Evolutionary conservation across 2,888 invertebrate species (phyloP).

Genomic region (Lepetodrilus schrolli): DNA sequence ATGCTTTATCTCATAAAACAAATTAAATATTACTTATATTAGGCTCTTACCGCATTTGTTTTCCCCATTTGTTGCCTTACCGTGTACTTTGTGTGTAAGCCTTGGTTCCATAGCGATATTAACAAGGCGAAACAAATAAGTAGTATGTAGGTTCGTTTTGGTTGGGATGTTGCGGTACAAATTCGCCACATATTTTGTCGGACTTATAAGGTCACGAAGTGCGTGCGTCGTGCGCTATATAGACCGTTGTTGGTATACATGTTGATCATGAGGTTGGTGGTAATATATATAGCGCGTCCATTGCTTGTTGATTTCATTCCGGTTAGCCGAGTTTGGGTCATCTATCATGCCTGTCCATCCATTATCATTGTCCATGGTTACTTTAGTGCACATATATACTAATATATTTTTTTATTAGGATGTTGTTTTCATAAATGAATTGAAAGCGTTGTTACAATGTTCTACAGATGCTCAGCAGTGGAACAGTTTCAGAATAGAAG

Average conservation of each 20-base stretch:
- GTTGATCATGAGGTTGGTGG: background rate
- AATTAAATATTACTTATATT: no score
- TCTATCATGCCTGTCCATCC: background rate
- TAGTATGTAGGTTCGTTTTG: background rate
- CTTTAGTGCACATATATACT: no score
- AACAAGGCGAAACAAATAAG: slow-evolving; percentile 13
- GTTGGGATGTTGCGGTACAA: background rate
- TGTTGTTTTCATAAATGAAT: no score
- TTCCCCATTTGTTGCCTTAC: background rate
- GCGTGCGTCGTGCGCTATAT: slow-evolving; percentile 10
- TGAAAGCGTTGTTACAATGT: no score
- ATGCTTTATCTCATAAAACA: no score
- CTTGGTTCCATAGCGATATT: slow-evolving; percentile 4
- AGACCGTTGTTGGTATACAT: background rate
- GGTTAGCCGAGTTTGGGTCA: background rate
- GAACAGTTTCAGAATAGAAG: no score
- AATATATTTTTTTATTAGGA: no score
- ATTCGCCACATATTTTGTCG: background rate
- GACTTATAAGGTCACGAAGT: background rate
- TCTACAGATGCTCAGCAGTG: no score
- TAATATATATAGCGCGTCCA: background rate
- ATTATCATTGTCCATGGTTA: no score
- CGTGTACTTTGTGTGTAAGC: no score
- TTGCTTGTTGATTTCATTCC: slow-evolving; percentile 2
- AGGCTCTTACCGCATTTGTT: slow-evolving; percentile 10